Percentiles rank a stretch among this genome's conserved stretches.
Conservation (phyloP, 2,797 vertebrate genomes). For the Macroramphosus scolopax region DNA sequence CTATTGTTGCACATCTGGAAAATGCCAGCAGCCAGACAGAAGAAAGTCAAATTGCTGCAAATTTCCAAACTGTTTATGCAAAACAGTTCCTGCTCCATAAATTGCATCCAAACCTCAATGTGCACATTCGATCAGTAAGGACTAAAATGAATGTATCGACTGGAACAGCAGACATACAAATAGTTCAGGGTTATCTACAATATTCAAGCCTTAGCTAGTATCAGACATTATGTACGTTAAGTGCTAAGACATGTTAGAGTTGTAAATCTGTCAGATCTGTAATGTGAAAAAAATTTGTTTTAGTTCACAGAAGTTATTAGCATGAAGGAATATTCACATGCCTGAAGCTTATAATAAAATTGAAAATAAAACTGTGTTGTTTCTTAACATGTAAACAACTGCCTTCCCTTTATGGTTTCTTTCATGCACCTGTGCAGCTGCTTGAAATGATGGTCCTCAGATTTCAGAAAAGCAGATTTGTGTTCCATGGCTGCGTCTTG, state of each 20-base stretch:
- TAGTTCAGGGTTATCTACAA: too few relatives aligned
- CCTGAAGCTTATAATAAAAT: conserved; percentile 3
- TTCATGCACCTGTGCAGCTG: conserved; percentile 32
- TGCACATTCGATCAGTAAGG: conserved; percentile 36
- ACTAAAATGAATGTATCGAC: conserved; percentile 40
- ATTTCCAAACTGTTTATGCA: conserved; percentile 77
- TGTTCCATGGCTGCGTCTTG: conserved; percentile 16
- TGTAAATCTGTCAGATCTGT: conserved; percentile 1
- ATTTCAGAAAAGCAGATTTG: conserved; percentile 43
- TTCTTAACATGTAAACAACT: conserved; percentile 28
- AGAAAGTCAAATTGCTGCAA: conserved; percentile 71
- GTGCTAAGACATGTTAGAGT: too few relatives aligned
- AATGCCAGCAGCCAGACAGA: conserved; percentile 64
- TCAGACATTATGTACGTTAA: too few relatives aligned
- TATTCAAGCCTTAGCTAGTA: too few relatives aligned
- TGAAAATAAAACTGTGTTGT: conserved; percentile 3
- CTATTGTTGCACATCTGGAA: conserved; percentile 79
- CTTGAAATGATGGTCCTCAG: conserved; percentile 38
- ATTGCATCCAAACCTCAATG: conserved; percentile 64
- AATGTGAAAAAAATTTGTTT: not conserved
- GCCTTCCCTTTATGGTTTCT: conserved; percentile 13
- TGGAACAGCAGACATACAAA: too few relatives aligned
- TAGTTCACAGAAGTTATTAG: not conserved
- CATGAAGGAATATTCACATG: not conserved
- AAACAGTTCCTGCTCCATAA: conserved; percentile 69